Base-by-base conservation (phyloP, 2,797 vertebrate genomes). In the Notolabrus celidotus region DNA sequence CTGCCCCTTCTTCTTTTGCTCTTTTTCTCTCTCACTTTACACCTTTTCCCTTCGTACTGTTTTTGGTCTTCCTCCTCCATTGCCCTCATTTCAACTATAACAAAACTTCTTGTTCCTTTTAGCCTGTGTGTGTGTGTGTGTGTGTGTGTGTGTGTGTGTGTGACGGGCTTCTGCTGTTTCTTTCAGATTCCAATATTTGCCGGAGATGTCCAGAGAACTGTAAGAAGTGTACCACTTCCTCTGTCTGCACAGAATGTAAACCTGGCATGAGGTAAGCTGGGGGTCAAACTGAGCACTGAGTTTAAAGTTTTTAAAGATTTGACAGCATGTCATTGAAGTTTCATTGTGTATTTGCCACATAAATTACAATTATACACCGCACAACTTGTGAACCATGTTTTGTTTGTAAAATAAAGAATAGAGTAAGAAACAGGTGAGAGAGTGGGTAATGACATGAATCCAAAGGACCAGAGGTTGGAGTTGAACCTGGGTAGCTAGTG, bases 131-230 rank as follows among this genome's bases (percentile, higher is more conserved):
- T 57, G 46, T 62, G 10, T 75, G 42, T 60, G 8, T 76, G 9
- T 57, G 46, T 62, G 10, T 75, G 10, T 85, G 74, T 56, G 50
- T 63, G 11, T 75, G 8, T 56, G 46, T 63, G 11, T 76, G 10
- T 86, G 75, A 81, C 59, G 36, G 38, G 31, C 55, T 55, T 45
- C 6, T 31, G 38, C 41, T 67, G 11, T 89, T 14, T 86, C 27
- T 89, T 77, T 19, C 92, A 99, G 98, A 95, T 86, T 95, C 94
- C 90, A 95, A 94, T 89, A 83, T 95, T 90, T 99, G 96, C 87
- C 93, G 93, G 86, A 96, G 95, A 89, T 99, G 98, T 89, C 95
- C 91, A 47, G 97, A 98, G 84, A 97, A 95, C 92, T 99, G 98
- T 81, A 98, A 95, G 91, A 95, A 93, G 0, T 99, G 98, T 90